Percentiles rank a stretch among this genome's conserved stretches.
phyloP scores from a whole-genome alignment of 2,113 vertebrate species.

The Leuciscus idus region DNA sequence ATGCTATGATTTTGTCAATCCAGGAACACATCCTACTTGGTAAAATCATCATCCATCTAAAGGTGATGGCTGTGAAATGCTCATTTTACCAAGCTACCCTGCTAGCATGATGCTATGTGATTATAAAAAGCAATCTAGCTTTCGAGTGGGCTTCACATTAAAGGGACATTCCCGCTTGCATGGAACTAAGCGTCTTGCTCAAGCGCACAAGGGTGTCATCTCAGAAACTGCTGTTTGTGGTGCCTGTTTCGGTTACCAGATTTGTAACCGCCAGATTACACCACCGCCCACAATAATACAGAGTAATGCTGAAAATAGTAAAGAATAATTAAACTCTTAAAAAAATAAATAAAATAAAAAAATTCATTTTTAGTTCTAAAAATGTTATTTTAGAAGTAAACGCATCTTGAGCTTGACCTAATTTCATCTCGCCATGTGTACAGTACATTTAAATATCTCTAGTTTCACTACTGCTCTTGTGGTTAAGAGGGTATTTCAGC shows the following conservation, averaged over 20 bases:
- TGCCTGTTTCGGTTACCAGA: not conserved
- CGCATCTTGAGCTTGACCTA: not conserved
- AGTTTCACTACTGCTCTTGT: constrained; percentile 56
- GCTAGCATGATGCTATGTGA: not conserved
- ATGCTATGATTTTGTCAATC: not conserved
- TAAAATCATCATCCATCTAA: not conserved
- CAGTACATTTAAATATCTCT: constrained; percentile 47
- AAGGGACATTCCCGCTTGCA: not conserved
- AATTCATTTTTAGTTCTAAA: not conserved
- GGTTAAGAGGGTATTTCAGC: constrained; percentile 43
- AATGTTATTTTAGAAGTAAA: not conserved
- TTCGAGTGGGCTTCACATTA: not conserved
- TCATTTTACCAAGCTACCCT: not conserved
- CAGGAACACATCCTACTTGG: not conserved
- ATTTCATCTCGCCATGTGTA: not conserved
- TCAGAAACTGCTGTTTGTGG: not conserved
- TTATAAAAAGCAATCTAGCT: not conserved
- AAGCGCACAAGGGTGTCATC: not conserved
- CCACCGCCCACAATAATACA: not conserved
- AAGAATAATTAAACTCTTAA: not conserved
- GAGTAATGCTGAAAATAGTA: not conserved
- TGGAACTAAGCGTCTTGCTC: not conserved
- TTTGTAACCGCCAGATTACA: not conserved
- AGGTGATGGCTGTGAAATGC: not conserved
- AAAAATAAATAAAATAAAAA: too few species aligned